phyloP scores from a whole-genome alignment of 2,888 invertebrate genomes.

The Pollenia angustigena region DNA sequence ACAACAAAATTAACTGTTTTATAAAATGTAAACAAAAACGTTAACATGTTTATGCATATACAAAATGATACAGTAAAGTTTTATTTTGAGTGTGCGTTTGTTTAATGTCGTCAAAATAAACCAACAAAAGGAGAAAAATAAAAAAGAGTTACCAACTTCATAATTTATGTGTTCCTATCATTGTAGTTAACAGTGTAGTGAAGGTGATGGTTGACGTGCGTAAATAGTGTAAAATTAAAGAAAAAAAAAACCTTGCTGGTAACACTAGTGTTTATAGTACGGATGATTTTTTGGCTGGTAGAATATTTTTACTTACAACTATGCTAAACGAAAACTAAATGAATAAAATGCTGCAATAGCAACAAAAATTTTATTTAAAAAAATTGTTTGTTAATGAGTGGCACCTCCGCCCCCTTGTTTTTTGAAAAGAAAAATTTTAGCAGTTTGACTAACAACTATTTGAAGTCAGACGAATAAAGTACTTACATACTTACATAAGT shows the following conservation, averaged over 20 bases:
- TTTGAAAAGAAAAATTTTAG: not conserved
- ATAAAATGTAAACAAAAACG: constrained; percentile 27
- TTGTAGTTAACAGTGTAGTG: not conserved
- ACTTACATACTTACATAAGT: too few relatives aligned
- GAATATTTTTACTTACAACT: not conserved
- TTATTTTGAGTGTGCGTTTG: not conserved
- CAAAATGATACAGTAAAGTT: too few relatives aligned
- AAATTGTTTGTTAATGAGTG: constrained; percentile 42
- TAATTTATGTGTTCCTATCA: too few relatives aligned
- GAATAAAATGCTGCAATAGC: constrained; percentile 1
- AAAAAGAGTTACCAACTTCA: not conserved
- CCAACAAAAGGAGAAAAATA: not conserved
- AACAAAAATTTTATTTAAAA: constrained; percentile 29
- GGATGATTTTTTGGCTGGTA: not conserved
- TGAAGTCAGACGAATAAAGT: constrained; percentile 6
- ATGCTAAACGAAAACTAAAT: constrained; percentile 27
- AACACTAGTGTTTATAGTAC: not conserved
- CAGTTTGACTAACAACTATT: too few relatives aligned
- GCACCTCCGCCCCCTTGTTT: not conserved
- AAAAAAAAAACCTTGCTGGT: not conserved
- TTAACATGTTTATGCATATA: not conserved
- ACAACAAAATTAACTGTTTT: constrained; percentile 22
- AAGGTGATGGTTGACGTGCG: not conserved
- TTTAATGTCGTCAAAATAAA: constrained; percentile 42
- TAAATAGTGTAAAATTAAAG: not conserved